Conservation (phyloP, 2,797 vertebrate species). For the Hoplostethus mediterraneus region DNA sequence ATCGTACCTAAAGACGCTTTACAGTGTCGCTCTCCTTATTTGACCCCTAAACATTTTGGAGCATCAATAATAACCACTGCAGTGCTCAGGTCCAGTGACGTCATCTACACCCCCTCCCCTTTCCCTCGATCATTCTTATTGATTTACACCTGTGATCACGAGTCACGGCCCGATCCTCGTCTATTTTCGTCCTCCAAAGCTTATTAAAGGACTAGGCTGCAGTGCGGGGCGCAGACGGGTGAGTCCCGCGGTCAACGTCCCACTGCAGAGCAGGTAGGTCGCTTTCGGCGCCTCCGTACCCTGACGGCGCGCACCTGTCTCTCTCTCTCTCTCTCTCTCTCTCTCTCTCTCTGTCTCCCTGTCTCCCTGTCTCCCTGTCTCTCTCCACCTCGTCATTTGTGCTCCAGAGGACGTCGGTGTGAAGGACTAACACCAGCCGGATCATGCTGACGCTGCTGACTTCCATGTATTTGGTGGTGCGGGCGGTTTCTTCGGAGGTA, state of each 20-base stretch:
- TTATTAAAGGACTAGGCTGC: constrained; percentile 69
- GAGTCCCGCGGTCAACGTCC: too few relatives aligned
- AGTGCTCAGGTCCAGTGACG: constrained; percentile 43
- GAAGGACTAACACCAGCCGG: constrained; percentile 11
- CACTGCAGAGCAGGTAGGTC: constrained; percentile 29
- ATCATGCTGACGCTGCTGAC: constrained; percentile 84
- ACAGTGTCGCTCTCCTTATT: too few relatives aligned
- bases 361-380: neutral
- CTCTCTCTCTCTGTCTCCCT: neutral
- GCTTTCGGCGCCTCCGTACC: constrained; percentile 19
- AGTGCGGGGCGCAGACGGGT: neutral
- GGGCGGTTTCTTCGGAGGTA: constrained; percentile 82
- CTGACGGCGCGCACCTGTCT: constrained; percentile 8
- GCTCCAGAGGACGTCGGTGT: constrained; percentile 34
- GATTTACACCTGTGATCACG: constrained; percentile 27
- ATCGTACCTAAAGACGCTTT: too few relatives aligned
- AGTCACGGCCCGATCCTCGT: constrained; percentile 20
- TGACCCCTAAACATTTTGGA: neutral
- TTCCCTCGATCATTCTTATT: neutral
- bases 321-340: neutral
- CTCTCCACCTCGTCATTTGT: constrained; percentile 35
- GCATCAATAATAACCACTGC: constrained; percentile 40
- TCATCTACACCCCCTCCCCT: constrained; percentile 29
- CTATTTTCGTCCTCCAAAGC: constrained; percentile 74
- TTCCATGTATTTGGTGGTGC: constrained; percentile 85